Base-by-base conservation (phyloP, 1,140 invertebrate species). In the Vanessa atalanta region DNA sequence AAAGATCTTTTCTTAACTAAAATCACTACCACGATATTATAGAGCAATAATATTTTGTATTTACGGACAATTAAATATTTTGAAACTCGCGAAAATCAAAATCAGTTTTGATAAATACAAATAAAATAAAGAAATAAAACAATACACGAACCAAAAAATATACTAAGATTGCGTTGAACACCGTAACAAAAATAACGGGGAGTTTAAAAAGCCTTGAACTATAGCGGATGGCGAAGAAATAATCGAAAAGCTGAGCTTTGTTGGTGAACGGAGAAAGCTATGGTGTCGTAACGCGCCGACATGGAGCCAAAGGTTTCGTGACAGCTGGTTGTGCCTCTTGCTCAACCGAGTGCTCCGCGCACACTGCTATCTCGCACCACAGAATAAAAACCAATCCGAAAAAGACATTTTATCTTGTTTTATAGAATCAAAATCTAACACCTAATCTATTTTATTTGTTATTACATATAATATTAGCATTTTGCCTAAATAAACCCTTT, bases 301-400 rank as follows among this genome's bases (percentile, higher is more conserved):
- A 76, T 80, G 80, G 75, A 88, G 83, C 83, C 85, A 87, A 86
- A 90, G 83, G 85, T 88, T 86, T 88, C 86, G 88, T 86, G 86
- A 85, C 84, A 84, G 76, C 78, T 77, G 70, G 76, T 76, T 79
- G 79, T 77, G 77, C 70, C 72, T 79, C 82, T 88, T 91, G 83
- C 88, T 83, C 83, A 89, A 90, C 76, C 31, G 60, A 48, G 63
- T 61, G 73, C 80, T 73, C 69, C 70, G 78, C 79, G 73, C 77
- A 79, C 74, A 60, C 79, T 47, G 73, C 79, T 57, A 72, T 72
- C 65, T 53, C 26, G 48, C 15, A 70, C 26, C 55, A 23, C 47
- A n/a, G 31, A 61, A 15, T 57, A 53, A 57, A 16, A 20, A 57
- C 20, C 20, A 57, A 57, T 57, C 16, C 53, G 13, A 16, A 55